Conservation (phyloP, 2,797 vertebrate species). For the Anabas testudineus region DNA sequence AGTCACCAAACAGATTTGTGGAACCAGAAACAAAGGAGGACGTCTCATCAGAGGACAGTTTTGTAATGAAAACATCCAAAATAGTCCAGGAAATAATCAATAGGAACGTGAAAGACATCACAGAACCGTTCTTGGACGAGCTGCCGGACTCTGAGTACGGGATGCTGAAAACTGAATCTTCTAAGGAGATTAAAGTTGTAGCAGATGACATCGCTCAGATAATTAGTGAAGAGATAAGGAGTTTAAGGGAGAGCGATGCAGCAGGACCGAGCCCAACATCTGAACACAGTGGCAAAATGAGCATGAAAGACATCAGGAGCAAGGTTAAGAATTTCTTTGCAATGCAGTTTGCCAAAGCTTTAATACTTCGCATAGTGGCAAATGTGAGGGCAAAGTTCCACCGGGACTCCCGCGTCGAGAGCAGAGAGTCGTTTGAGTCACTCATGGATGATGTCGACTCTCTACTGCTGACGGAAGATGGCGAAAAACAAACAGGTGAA, state of each 20-base stretch:
- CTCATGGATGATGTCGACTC: background rate
- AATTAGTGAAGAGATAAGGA: background rate
- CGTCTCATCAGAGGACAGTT: background rate
- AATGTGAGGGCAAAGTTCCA: background rate
- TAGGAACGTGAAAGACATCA: background rate
- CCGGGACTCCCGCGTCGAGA: no score
- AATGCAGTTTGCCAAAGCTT: background rate
- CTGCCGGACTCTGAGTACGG: background rate
- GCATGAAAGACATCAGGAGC: background rate
- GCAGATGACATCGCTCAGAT: background rate
- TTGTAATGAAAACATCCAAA: background rate
- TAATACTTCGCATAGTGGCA: background rate
- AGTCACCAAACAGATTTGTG: fast-evolving
- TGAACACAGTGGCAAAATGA: background rate
- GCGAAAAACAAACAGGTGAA: background rate
- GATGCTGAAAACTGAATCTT: background rate
- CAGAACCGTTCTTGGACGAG: background rate
- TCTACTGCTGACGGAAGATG: background rate
- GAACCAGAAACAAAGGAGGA: background rate
- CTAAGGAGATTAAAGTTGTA: background rate
- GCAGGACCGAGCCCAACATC: background rate
- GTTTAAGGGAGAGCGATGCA: background rate
- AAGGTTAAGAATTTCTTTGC: background rate
- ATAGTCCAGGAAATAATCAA: background rate
- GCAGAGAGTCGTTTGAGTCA: background rate